Conservation (phyloP, 2,113 vertebrate species). For the Eretmodus cyanostictus region DNA sequence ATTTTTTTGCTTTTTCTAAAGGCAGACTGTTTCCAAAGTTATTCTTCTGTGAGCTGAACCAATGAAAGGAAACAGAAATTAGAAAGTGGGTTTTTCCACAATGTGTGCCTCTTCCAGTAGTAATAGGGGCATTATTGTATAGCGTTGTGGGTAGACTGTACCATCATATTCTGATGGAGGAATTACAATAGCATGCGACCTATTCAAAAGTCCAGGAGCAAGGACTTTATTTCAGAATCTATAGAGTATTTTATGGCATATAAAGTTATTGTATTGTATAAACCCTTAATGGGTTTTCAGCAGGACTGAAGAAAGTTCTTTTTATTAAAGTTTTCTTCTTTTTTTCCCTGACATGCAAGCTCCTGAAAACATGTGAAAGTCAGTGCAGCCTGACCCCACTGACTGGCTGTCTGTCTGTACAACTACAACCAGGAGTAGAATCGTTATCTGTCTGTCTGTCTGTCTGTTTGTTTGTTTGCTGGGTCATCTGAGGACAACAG, state of each 20-base stretch:
- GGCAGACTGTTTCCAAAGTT: not conserved
- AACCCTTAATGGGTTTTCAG: not conserved
- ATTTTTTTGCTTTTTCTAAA: not conserved
- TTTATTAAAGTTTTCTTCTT: not conserved
- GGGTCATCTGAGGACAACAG: slow-evolving; percentile 13
- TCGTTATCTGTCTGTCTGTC: not conserved
- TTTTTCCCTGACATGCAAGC: not conserved
- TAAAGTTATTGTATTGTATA: not conserved
- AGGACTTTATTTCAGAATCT: not conserved
- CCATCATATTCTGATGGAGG: not conserved
- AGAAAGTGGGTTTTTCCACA: not conserved
- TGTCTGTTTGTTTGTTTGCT: not conserved
- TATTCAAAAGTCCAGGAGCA: not conserved
- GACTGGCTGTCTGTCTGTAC: not conserved
- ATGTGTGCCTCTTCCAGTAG: not conserved
- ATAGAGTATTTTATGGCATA: not conserved
- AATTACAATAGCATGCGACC: not conserved
- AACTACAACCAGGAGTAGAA: not conserved
- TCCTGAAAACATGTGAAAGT: not conserved
- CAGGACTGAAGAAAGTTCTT: not conserved
- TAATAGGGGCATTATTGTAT: not conserved
- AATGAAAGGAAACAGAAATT: not conserved
- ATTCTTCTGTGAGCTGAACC: not conserved
- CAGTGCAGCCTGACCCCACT: not conserved
- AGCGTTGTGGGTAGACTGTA: not conserved